These are phyloP conservation scores for Malurus elegans DNA, from an alignment of 2,113 vertebrate genomes.

Conservation along the genomic window DNA sequence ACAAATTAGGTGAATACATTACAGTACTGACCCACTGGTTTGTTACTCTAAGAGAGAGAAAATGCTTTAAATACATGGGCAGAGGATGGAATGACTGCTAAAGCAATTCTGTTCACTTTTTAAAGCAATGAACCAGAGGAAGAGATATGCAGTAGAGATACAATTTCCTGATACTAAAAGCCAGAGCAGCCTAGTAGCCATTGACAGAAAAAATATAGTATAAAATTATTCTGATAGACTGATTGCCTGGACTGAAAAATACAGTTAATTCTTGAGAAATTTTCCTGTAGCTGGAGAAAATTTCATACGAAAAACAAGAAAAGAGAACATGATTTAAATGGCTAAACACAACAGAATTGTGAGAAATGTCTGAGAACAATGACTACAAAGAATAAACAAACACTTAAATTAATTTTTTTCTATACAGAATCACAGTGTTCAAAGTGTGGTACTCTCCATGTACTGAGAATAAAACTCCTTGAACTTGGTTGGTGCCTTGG, in stretches of 20 bases:
- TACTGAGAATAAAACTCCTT: background rate
- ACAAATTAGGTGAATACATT: background rate
- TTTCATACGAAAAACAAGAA: background rate
- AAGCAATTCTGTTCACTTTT: background rate
- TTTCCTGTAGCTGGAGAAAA: background rate
- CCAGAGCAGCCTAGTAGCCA: background rate
- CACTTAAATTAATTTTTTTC: background rate
- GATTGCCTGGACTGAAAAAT: background rate
- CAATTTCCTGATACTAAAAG: background rate
- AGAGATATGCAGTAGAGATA: background rate
- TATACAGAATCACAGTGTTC: background rate
- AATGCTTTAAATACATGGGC: slow-evolving; percentile 22
- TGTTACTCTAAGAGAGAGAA: background rate
- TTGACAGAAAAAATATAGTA: background rate
- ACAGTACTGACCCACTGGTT: background rate
- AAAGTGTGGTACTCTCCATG: accelerated
- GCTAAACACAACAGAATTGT: background rate
- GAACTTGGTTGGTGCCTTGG: background rate
- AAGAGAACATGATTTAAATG: background rate
- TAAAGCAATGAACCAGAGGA: background rate
- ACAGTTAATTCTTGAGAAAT: background rate
- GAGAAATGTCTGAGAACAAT: background rate
- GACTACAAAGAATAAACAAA: background rate
- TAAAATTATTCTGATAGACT: background rate
- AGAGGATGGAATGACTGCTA: background rate